Evolutionary conservation across 2,113 vertebrate species (phyloP).

Genomic region (Rafetus swinhoei): DNA sequence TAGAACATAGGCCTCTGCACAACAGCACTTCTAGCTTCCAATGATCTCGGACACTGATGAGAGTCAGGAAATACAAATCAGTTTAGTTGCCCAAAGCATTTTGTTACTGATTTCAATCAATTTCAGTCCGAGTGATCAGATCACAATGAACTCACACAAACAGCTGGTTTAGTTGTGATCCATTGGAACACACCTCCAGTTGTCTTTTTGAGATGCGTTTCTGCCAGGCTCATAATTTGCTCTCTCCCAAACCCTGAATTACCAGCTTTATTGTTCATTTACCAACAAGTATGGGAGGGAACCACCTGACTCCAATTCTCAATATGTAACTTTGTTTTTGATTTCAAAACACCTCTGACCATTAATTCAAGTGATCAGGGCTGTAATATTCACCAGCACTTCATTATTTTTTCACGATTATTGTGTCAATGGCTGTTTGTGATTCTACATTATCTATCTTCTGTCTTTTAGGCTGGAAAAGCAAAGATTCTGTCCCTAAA

Average conservation of each 20-base stretch:
- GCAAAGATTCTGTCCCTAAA: slow-evolving; percentile 82
- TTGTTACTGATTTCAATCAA: no score
- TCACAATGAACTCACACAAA: no score
- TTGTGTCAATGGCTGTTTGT: slow-evolving; percentile 72
- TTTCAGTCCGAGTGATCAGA: no score
- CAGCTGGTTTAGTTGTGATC: no score
- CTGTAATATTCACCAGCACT: not conserved
- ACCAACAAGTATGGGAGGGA: not conserved
- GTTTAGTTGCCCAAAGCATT: no score
- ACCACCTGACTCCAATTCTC: not conserved
- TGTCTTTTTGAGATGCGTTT: not conserved
- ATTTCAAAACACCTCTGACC: not conserved
- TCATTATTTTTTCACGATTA: not conserved
- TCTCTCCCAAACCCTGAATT: not conserved
- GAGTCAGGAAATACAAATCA: no score
- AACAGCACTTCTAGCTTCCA: no score
- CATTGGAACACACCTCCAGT: no score
- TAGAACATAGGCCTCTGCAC: no score
- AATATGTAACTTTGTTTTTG: not conserved
- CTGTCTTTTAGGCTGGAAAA: slow-evolving; percentile 68
- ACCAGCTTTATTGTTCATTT: no score
- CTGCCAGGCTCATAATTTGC: not conserved
- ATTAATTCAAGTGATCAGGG: not conserved
- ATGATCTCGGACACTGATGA: no score
- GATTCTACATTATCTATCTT: not conserved